phyloP scores from a whole-genome alignment of 2,888 invertebrate species.

The Tridacna gigas region DNA sequence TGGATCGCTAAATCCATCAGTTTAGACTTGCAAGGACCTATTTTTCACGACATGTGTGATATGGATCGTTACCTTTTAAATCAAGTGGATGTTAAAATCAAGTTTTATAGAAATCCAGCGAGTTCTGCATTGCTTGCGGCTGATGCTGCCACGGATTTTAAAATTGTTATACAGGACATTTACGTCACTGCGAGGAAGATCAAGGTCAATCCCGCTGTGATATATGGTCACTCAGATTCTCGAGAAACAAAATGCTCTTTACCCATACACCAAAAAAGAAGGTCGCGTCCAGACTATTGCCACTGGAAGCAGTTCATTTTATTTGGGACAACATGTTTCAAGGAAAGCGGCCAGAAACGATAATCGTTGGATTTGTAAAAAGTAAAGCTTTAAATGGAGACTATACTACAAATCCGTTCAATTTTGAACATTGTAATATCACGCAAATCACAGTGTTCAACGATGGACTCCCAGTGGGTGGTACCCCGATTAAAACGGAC shows the following conservation, averaged over 20 bases:
- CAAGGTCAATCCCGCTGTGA: no score
- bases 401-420: conserved; percentile 51
- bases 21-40: conserved; percentile 50
- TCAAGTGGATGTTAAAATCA: no score
- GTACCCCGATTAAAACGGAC: conserved; percentile 33
- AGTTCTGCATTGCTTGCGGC: conserved; percentile 27
- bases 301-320: conserved; percentile 39
- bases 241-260: no score
- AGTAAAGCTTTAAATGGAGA: conserved; percentile 39
- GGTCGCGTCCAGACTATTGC: conserved; percentile 39
- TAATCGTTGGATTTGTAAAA: no score
- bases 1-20: conserved; percentile 24
- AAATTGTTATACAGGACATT: conserved; percentile 34
- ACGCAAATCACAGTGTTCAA: conserved; percentile 43
- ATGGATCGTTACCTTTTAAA: no score
- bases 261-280: no score
- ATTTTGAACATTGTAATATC: no score
- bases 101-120: conserved; percentile 28
- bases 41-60: conserved; percentile 48
- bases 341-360: no score
- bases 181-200: conserved; percentile 32
- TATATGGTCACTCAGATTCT: conserved; percentile 39
- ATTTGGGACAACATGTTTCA: no score
- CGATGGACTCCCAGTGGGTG: conserved; percentile 52
- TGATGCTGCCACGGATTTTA: conserved; percentile 14